phyloP scores from a whole-genome alignment of 2,797 vertebrate species.

The Pseudocheirus occidentalis region DNA sequence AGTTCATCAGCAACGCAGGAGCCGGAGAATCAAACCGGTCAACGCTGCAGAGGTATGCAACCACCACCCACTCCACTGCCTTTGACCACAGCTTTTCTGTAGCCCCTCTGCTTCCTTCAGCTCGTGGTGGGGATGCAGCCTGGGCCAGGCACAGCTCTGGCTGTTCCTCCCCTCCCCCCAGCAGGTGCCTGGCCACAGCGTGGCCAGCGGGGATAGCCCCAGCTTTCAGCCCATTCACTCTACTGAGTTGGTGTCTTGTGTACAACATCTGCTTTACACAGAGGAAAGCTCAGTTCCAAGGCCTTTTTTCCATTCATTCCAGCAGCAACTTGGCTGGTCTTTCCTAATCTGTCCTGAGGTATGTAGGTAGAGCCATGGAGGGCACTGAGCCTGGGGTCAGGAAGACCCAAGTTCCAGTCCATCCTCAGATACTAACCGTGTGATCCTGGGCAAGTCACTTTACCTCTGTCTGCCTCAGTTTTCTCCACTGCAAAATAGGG shows the following conservation, averaged over 20 bases:
- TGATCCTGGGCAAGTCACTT: not conserved
- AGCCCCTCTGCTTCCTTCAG: not conserved
- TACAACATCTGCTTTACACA: no score
- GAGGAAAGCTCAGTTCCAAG: not conserved
- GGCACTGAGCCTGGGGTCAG: not conserved
- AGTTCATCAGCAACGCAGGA: constrained; percentile 74
- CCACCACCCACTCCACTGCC: not conserved
- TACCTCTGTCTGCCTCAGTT: not conserved
- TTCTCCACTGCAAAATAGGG: not conserved
- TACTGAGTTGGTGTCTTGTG: not conserved
- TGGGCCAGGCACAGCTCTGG: not conserved
- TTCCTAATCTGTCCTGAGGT: not conserved
- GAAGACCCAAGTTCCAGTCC: not conserved
- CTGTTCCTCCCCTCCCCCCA: not conserved
- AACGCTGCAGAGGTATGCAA: constrained; percentile 92
- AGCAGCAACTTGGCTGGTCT: not conserved
- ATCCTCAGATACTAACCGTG: not conserved
- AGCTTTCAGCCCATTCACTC: not conserved
- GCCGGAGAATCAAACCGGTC: constrained; percentile 84
- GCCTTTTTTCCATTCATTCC: not conserved
- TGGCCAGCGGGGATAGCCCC: not conserved
- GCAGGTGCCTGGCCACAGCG: not conserved
- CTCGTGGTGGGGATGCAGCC: not conserved
- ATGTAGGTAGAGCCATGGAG: not conserved
- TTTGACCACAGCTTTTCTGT: not conserved